These are phyloP conservation scores for Scaptomyza montana DNA, from an alignment of 1,140 invertebrate genomes.

Conservation along the genomic window DNA sequence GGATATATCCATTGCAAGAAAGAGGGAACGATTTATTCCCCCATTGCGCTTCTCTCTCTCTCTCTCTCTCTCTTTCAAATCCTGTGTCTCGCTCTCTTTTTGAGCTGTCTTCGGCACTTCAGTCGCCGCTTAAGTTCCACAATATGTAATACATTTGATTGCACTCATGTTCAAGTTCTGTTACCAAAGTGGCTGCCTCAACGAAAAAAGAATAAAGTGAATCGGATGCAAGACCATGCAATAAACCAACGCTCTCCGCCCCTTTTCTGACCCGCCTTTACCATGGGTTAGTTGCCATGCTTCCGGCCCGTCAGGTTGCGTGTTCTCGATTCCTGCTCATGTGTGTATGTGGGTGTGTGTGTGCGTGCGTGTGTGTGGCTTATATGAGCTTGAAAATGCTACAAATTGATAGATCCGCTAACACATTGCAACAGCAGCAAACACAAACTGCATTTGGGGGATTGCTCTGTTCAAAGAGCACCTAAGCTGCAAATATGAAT, in stretches of 20 bases:
- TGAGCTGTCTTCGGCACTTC: constrained; percentile 73
- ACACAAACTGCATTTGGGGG: constrained; percentile 43
- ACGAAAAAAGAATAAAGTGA: constrained; percentile 53
- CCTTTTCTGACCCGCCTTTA: constrained; percentile 6
- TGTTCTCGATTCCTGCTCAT: constrained; percentile 24
- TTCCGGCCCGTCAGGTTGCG: constrained; percentile 49
- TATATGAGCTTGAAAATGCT: constrained; percentile 70
- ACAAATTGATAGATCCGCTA: constrained; percentile 77
- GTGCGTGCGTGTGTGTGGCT: constrained; percentile 28
- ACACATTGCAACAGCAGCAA: constrained; percentile 40
- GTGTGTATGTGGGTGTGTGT: constrained; percentile 5
- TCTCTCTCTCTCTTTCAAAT: not conserved
- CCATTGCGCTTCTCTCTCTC: not conserved
- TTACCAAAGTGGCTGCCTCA: constrained; percentile 70
- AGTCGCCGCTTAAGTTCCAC: constrained; percentile 74
- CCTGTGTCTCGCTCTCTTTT: not conserved
- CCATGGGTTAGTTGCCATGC: constrained; percentile 24
- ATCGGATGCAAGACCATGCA: constrained; percentile 49
- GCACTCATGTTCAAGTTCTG: constrained; percentile 80
- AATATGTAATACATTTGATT: constrained; percentile 81
- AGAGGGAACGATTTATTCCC: constrained; percentile 6
- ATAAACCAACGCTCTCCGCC: not conserved
- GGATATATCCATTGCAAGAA: constrained; percentile 53
- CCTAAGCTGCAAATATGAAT: constrained; percentile 12
- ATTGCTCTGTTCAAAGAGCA: constrained; percentile 52